phyloP scores from a whole-genome alignment of 2,888 invertebrate species.

The Dynastes maya region DNA sequence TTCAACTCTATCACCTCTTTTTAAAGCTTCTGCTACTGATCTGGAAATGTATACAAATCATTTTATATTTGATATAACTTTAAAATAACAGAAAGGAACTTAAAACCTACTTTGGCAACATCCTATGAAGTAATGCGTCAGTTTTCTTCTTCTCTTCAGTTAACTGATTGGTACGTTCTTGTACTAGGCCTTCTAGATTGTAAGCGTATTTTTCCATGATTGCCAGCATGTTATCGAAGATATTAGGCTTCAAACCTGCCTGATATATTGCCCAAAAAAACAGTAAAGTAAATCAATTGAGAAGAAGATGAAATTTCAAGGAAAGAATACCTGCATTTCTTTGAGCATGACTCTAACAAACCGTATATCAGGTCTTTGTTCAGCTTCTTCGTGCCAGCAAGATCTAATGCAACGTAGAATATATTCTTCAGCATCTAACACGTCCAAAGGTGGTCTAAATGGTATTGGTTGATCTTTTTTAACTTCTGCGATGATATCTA shows the following conservation, averaged over 20 bases:
- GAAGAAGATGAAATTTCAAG: not conserved
- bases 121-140: constrained; percentile 86
- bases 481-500: constrained; percentile 71
- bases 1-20: constrained; percentile 84
- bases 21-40: constrained; percentile 86
- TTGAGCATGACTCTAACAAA: constrained; percentile 84
- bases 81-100: not conserved
- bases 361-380: constrained; percentile 84
- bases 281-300: not conserved
- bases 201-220: constrained; percentile 95
- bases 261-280: constrained; percentile 43
- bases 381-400: constrained; percentile 89
- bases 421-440: constrained; percentile 82
- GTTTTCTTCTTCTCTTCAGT: constrained; percentile 89
- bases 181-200: constrained; percentile 87
- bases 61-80: not conserved
- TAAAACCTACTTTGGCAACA: constrained; percentile 83
- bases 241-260: constrained; percentile 84
- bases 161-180: constrained; percentile 86
- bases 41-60: constrained; percentile 68
- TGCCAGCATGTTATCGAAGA: constrained; percentile 91
- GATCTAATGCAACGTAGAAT: constrained; percentile 81
- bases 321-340: constrained; percentile 79
- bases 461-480: constrained; percentile 65
- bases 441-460: constrained; percentile 79